A percentile compares a stretch with the other conserved stretches of the same genome.
Conservation (phyloP, 92 coral and sea anemone genomes). For the Palythoa caribaeorum region DNA sequence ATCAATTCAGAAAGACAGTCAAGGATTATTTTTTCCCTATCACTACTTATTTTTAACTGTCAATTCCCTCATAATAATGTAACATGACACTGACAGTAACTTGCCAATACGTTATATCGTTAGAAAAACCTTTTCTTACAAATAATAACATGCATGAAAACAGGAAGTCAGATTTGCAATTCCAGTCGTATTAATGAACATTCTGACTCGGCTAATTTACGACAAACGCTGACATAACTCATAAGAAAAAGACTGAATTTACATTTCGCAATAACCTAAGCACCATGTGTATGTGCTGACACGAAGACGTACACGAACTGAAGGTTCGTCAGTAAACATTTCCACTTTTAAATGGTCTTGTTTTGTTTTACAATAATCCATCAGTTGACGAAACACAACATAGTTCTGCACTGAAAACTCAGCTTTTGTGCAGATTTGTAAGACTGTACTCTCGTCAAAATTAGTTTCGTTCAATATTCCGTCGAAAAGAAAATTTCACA, state of each 20-base stretch:
- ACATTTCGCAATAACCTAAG: not conserved
- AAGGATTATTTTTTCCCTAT: too few species aligned
- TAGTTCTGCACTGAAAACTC: not conserved
- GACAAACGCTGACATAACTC: not conserved
- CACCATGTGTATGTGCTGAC: not conserved
- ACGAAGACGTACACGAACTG: too few species aligned
- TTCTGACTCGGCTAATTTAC: not conserved
- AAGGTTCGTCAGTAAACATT: too few species aligned
- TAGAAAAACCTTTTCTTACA: not conserved
- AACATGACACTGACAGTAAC: too few species aligned
- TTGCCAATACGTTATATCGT: not conserved
- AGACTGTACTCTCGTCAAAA: not conserved
- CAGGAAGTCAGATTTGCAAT: not conserved
- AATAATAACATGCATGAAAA: not conserved
- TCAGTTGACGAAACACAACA: not conserved
- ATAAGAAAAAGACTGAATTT: not conserved
- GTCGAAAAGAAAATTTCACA: not conserved
- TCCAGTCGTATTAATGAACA: not conserved
- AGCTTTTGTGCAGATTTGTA: not conserved
- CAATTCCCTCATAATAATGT: too few species aligned
- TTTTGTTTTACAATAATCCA: not conserved
- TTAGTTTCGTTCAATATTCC: not conserved
- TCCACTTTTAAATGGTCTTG: too few species aligned
- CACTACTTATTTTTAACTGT: too few species aligned
- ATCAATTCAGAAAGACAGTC: too few species aligned